Base-by-base conservation (phyloP, 1,140 invertebrate species). In the Planococcus citri region DNA sequence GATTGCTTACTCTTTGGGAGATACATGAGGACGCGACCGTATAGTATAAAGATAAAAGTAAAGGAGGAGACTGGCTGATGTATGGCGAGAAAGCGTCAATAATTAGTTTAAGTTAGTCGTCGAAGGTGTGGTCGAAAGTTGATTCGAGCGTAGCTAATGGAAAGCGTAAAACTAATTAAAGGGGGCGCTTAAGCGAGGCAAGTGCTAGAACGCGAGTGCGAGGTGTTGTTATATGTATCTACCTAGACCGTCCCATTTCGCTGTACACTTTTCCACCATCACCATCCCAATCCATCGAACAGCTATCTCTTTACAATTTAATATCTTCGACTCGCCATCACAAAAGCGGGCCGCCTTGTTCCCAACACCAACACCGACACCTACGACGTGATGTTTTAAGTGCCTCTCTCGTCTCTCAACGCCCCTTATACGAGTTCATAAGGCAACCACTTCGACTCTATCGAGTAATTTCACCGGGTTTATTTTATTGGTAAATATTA, bases 81-180 rank as follows among this genome's bases (percentile, higher is more conserved):
- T 51, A 51, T 51, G 41, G 41, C 41, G 41, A 51, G 41, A 51
- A 51, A 51, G 41, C 41, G 41, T 51, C 41, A 17, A 51, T 51
- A 51, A 51, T 51, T 51, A 51, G 41, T 51, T 51, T 51, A 51
- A 51, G 41, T 51, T 51, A 51, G 41, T 51, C n/a, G n/a, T n/a
- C 41, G 41, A 51, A 51, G 41, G 41, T 51, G 41, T 51, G 41
- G 41, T 51, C 41, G 41, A 51, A 51, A 51, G 41, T 51, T 51
- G 41, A 51, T 51, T 51, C 41, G 41, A 51, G 41, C 41, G 41
- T 51, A 51, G 41, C 41, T 51, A 51, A 51, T 51, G 41, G 41
- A 51, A 51, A 51, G 41, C 41, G 41, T 51, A 51, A 51, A 51
- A 51, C 41, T 51, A 51, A 51, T 51, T 51, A 51, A 51, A 51